phyloP scores from a whole-genome alignment of 2,797 vertebrate genomes.

The Pseudochirops corinnae region DNA sequence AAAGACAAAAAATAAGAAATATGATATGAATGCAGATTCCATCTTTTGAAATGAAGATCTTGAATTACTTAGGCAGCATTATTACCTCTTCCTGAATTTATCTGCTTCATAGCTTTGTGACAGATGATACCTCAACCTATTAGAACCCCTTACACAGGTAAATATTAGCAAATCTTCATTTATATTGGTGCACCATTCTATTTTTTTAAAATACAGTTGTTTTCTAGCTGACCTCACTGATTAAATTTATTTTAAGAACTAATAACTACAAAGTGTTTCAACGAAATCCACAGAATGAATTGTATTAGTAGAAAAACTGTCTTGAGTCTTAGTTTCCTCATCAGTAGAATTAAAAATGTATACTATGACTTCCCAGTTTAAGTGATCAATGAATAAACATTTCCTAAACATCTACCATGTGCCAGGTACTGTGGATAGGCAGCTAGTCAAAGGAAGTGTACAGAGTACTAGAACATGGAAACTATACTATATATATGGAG shows the following conservation, averaged over 20 bases:
- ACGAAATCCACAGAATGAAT: background rate
- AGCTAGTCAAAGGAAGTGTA: background rate
- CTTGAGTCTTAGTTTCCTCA: background rate
- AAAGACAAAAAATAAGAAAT: conserved; percentile 7
- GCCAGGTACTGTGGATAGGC: background rate
- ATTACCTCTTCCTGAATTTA: background rate
- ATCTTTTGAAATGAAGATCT: conserved; percentile 12
- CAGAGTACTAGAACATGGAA: background rate
- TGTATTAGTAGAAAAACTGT: background rate
- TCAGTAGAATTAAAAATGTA: background rate
- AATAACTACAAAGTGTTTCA: background rate
- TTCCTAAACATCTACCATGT: background rate
- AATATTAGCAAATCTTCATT: conserved; percentile 28
- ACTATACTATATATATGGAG: too few relatives aligned
- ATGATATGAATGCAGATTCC: background rate
- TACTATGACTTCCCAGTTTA: background rate
- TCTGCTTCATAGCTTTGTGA: conserved; percentile 25
- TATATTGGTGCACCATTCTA: background rate
- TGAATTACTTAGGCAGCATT: conserved; percentile 1
- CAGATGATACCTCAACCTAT: background rate
- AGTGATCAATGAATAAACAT: background rate
- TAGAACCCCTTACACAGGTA: background rate
- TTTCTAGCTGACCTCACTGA: background rate
- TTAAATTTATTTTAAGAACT: background rate
- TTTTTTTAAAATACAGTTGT: conserved; percentile 17